Evolutionary conservation across 2,797 vertebrate species (phyloP), one percentile per base, ranked within the genome.

Genomic region (Diglossa cyanea): DNA sequence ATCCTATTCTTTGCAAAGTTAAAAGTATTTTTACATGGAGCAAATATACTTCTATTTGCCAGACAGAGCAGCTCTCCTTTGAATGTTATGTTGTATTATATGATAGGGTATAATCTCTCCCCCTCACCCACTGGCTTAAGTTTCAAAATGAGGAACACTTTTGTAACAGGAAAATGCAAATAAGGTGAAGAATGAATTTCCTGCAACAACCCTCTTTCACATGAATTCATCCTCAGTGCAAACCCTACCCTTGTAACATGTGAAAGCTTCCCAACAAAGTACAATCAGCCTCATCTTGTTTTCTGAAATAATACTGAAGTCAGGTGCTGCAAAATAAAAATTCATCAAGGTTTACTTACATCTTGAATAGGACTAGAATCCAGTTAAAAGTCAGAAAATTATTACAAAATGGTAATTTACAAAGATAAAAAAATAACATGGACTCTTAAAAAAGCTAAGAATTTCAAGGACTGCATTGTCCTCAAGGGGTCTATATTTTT

Each of bases 201-300:
- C 40, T 40, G 15, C 40, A 40, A 40, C 40, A 40, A 40, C 40
- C 40, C 40, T 40, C 16, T 40, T 16, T 42, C 17, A 5, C 26
- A 17, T 15, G 13, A 79, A 4, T 42, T 92, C 63, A 71, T 63
- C 17, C 26, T 85, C 67, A 60, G 17, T 48, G 35, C 40, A 85
- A 76, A 44, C 15, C 10, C 23, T 35, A 7, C 3, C 8, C 8
- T 63, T 70, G 6, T 10, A 55, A n/a, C 1, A 1, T 1, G 0
- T 21, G 6, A 33, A 63, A 48, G 23, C 44, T 76, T 76, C 31
- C 35, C 62, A 62, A 7, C 7, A 48, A 60, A 83, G 16, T 11
- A 16, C 9, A 8, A 25, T 31, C 31, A 40, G 8, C 7, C 13
- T 75, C 39, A 51, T 35, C 10, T 26, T 45, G 10, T 0, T 57